A percentile compares a stretch with the other conserved stretches of the same genome.
Evolutionary conservation across 2,888 invertebrate species (phyloP).

Genomic region (Leptopterna dolabrata): DNA sequence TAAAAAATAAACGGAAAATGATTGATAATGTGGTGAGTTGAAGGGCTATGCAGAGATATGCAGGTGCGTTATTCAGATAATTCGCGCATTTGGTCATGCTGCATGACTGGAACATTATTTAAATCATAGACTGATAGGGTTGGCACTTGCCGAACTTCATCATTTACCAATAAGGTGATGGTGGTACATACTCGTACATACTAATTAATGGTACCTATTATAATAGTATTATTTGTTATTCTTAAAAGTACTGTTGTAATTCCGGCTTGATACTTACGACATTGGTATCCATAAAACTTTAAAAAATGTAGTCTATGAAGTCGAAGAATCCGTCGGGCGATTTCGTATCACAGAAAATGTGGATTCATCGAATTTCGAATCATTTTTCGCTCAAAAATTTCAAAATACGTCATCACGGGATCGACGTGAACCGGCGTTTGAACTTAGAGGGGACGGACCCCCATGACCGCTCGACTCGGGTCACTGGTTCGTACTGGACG

Average conservation of each 20-base stretch:
- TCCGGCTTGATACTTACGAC: slow-evolving; percentile 28
- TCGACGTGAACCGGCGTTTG: slow-evolving; percentile 26
- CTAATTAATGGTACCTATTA: too few relatives aligned
- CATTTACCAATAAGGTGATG: too few relatives aligned
- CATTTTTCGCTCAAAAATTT: neutral
- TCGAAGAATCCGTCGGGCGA: neutral
- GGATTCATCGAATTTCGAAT: neutral
- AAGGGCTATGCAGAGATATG: too few relatives aligned
- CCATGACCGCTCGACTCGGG: slow-evolving; percentile 50
- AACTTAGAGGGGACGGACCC: slow-evolving; percentile 17
- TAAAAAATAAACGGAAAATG: too few relatives aligned
- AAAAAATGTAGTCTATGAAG: slow-evolving; percentile 6
- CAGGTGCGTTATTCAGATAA: too few relatives aligned
- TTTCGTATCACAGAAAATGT: neutral
- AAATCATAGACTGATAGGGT: too few relatives aligned
- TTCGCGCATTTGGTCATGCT: too few relatives aligned
- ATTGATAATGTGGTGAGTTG: too few relatives aligned
- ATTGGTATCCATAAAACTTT: slow-evolving; percentile 47
- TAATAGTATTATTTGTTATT: neutral
- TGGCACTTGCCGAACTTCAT: too few relatives aligned
- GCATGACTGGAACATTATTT: too few relatives aligned
- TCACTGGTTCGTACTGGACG: slow-evolving; percentile 49
- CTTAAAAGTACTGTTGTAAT: neutral
- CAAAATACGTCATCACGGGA: neutral
- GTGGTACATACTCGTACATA: too few relatives aligned